phyloP scores from a whole-genome alignment of 2,113 vertebrate species.

The Melospiza georgiana region DNA sequence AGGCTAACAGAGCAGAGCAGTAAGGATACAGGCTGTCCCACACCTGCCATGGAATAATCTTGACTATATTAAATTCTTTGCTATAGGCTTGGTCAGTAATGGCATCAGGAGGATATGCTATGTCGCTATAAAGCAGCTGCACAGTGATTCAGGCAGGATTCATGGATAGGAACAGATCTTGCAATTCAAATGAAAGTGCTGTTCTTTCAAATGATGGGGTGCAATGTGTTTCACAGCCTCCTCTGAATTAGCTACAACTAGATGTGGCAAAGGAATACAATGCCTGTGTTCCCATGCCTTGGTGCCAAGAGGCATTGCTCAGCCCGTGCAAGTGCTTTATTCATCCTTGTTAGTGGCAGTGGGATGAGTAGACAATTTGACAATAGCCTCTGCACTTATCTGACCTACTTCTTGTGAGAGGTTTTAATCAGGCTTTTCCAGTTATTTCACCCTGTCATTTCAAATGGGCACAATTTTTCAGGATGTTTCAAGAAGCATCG shows the following conservation, averaged over 20 bases:
- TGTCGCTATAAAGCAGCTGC: neutral
- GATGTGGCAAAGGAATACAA: constrained; percentile 42
- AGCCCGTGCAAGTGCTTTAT: neutral
- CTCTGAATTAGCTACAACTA: constrained; percentile 31
- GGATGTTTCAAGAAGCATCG: neutral
- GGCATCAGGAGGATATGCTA: neutral
- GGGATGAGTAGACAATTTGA: constrained; percentile 37
- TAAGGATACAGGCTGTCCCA: neutral
- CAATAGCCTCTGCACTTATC: constrained; percentile 52
- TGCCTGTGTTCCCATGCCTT: neutral
- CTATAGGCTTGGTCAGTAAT: neutral
- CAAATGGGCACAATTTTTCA: neutral
- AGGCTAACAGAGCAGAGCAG: neutral
- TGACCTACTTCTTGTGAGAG: constrained; percentile 40
- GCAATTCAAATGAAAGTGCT: constrained; percentile 4
- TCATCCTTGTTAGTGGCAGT: constrained; percentile 33
- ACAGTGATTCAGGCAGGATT: neutral
- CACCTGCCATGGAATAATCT: neutral
- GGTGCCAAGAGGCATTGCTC: constrained; percentile 27
- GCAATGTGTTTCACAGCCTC: neutral
- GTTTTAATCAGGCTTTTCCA: constrained; percentile 44
- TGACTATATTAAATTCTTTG: neutral
- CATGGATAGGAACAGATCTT: neutral
- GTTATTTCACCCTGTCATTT: constrained; percentile 3
- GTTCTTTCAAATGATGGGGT: neutral